Evolutionary conservation across 2,113 vertebrate genomes (phyloP), one percentile per base, ranked within the genome.

Genomic region (Neogale vison): DNA sequence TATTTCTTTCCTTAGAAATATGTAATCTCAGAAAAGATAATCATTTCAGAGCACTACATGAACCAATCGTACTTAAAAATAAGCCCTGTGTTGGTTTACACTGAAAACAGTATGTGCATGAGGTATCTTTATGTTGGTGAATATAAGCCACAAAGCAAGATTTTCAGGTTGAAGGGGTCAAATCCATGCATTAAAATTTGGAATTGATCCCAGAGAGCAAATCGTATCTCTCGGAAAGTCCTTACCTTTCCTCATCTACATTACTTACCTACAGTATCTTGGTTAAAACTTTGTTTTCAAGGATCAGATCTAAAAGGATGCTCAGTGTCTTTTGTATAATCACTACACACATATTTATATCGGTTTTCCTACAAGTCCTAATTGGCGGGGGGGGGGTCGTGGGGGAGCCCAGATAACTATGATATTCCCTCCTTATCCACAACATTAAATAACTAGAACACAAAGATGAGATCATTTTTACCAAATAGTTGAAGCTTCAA

Each of bases 1-100:
- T 63, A 47, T 72, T 45, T 36, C 72, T 89, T 61, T 86, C 47
- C 67, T 42, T 23, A 74, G 39, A 69, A 69, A 69, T 74, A 39
- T 26, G 1, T 76, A 15, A 42, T 63, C 9, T 52, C 76, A 59
- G 59, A 71, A 96, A 95, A 72, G 63, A 82, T 3, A 85, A 77
- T 29, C 5, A 86, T 71, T 79, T 94, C 42, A 82, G 59, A 93
- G 39, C 3, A 76, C 9, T 36, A 77, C 0, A n/a, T 24, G 39
- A 24, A 63, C 9, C 50, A 57, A 31, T 23, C 67, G 13, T 2
- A 45, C 63, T 47, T 45, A 24, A 95, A 65, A 95, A 93, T 81
- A 63, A 88, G 65, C 47, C 47, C 24, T 93, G 21, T 91, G 47
- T 94, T 88, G 65, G 47, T 93, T 95, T 89, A 88, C 42, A 89